Percentiles rank a stretch among this genome's conserved stretches.
phyloP scores from a whole-genome alignment of 1,140 invertebrate genomes.

The Melipona quadrifasciata region DNA sequence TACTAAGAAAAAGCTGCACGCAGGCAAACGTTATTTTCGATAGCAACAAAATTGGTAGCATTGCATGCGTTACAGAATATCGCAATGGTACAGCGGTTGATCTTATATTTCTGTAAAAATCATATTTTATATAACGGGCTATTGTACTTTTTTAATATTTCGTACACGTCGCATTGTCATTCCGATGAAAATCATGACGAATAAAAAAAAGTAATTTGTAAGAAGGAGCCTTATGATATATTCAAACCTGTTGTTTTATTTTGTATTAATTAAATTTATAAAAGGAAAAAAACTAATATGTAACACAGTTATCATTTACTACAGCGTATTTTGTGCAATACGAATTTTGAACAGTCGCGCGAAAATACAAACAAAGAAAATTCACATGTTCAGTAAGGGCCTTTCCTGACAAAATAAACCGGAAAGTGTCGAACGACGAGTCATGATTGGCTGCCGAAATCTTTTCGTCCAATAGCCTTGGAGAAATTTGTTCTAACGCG shows the following conservation, averaged over 20 bases:
- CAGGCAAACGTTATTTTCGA: slow-evolving; percentile 65
- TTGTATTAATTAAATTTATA: neutral
- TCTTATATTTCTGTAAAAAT: slow-evolving; percentile 78
- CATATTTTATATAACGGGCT: slow-evolving; percentile 82
- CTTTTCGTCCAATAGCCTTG: slow-evolving; percentile 30
- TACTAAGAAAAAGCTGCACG: slow-evolving; percentile 61
- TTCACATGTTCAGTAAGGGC: neutral
- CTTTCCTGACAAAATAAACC: neutral
- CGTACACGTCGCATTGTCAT: slow-evolving; percentile 78
- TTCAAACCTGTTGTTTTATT: neutral
- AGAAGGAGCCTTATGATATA: slow-evolving; percentile 39
- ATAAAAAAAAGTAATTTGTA: slow-evolving; percentile 79
- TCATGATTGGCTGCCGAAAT: slow-evolving; percentile 26
- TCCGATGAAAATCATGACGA: slow-evolving; percentile 73
- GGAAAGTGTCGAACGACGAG: neutral
- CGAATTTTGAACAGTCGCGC: slow-evolving; percentile 15
- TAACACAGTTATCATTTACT: neutral
- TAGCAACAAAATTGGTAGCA: slow-evolving; percentile 60
- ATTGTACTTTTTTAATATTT: slow-evolving; percentile 82
- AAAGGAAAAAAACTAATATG: too few species aligned
- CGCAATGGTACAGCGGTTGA: slow-evolving; percentile 66
- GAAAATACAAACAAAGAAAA: slow-evolving; percentile 16
- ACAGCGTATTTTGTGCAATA: too few species aligned
- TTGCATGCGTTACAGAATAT: slow-evolving; percentile 68
- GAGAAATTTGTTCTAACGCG: slow-evolving; percentile 13